Percentiles rank a stretch among this genome's conserved stretches.
Conservation (phyloP, 1,140 invertebrate genomes). For the Eufriesea mexicana region DNA sequence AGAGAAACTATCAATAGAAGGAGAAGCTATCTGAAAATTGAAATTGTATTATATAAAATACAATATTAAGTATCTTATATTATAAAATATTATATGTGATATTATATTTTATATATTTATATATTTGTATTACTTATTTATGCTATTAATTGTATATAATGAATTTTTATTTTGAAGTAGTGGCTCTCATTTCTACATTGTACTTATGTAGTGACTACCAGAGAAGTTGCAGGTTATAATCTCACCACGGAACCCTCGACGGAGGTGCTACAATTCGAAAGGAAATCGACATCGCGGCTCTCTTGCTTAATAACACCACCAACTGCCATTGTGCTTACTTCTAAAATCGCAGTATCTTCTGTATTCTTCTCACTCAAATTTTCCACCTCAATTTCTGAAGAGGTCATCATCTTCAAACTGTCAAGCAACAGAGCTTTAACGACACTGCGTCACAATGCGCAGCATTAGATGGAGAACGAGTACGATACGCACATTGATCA, state of each 20-base stretch:
- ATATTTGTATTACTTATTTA: not conserved
- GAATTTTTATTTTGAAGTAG: not conserved
- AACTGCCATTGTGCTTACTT: constrained; percentile 76
- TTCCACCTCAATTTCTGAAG: constrained; percentile 72
- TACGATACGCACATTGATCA: constrained; percentile 44
- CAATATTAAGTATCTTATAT: not conserved
- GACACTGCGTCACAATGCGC: constrained; percentile 40
- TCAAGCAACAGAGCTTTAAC: constrained; percentile 27
- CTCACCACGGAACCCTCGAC: constrained; percentile 80
- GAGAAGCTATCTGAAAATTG: constrained; percentile 82
- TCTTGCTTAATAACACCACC: constrained; percentile 73
- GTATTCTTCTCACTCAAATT: constrained; percentile 60
- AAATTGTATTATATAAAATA: not conserved
- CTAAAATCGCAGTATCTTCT: constrained; percentile 73
- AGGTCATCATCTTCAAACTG: constrained; percentile 76
- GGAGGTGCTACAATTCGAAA: constrained; percentile 81
- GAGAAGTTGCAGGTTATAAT: constrained; percentile 50
- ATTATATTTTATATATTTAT: not conserved
- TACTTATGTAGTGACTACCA: not conserved
- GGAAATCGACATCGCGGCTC: constrained; percentile 75
- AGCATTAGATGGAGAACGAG: constrained; percentile 1
- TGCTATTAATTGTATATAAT: not conserved
- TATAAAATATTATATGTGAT: not conserved
- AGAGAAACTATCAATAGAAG: constrained; percentile 85
- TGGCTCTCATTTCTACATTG: not conserved